These are phyloP conservation scores for Solea senegalensis DNA, from an alignment of 2,113 vertebrate species.

Conservation along the genomic window DNA sequence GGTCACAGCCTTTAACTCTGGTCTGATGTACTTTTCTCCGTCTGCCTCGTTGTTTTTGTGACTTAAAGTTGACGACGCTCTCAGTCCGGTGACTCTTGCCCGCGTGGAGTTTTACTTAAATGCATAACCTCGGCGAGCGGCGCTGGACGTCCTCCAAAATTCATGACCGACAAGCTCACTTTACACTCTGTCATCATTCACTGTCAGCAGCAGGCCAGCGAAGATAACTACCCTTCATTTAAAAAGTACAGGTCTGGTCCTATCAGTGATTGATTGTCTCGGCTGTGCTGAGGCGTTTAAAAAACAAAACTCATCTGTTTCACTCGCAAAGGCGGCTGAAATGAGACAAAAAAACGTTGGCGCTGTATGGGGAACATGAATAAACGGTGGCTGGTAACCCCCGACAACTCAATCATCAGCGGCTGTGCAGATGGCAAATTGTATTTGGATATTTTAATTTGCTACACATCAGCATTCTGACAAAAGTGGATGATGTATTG, in stretches of 20 bases:
- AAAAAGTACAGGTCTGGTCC: constrained; percentile 24
- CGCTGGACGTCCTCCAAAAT: constrained; percentile 58
- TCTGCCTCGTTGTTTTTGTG: not conserved
- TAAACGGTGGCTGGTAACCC: constrained; percentile 9
- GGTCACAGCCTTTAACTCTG: not conserved
- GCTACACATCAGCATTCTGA: not conserved
- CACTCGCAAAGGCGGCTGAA: constrained; percentile 29
- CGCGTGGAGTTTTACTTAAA: constrained; percentile 25
- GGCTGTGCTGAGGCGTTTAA: constrained; percentile 44
- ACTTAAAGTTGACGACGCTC: constrained; percentile 22
- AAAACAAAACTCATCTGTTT: constrained; percentile 29
- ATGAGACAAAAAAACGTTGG: constrained; percentile 10
- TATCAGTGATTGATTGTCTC: constrained; percentile 50
- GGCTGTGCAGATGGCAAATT: constrained; percentile 8
- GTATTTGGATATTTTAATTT: constrained; percentile 20
- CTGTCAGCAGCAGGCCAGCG: constrained; percentile 53
- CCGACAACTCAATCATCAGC: constrained; percentile 23
- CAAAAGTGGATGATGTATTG: constrained; percentile 7
- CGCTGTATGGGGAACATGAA: constrained; percentile 4
- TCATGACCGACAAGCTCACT: constrained; percentile 48
- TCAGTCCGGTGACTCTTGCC: constrained; percentile 23
- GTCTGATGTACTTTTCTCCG: not conserved
- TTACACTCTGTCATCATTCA: constrained; percentile 50
- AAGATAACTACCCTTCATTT: constrained; percentile 50
- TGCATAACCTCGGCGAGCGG: constrained; percentile 22